These are phyloP conservation scores for Percopsis transmontana DNA, from an alignment of 2,113 vertebrate genomes.

Conservation along the genomic window DNA sequence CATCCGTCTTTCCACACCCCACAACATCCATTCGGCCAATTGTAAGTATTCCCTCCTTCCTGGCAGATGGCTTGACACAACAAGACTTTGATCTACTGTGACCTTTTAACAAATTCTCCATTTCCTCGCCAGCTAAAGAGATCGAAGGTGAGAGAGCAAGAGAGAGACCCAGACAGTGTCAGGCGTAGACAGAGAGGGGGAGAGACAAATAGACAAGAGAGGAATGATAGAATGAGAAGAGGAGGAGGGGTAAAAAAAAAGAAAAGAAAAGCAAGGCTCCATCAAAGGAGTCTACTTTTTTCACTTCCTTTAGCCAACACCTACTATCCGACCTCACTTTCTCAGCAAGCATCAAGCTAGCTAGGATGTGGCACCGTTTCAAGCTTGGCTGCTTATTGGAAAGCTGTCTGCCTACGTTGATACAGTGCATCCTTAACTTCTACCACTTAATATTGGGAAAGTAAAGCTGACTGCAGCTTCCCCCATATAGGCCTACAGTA, in stretches of 20 bases:
- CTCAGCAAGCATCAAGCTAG: slow-evolving; percentile 43
- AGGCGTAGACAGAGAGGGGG: slow-evolving; percentile 15
- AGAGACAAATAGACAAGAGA: slow-evolving; percentile 43
- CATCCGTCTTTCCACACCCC: neutral
- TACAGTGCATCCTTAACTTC: slow-evolving; percentile 51
- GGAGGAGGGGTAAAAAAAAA: slow-evolving; percentile 1
- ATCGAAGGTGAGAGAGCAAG: slow-evolving; percentile 41
- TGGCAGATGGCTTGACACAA: slow-evolving; percentile 68
- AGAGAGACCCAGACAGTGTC: slow-evolving; percentile 29
- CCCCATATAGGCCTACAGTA: slow-evolving; percentile 1
- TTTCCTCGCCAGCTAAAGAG: slow-evolving; percentile 66
- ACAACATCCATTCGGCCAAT: slow-evolving; percentile 41
- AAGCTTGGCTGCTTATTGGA: slow-evolving; percentile 59
- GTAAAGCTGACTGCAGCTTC: slow-evolving; percentile 44
- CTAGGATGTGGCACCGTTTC: slow-evolving; percentile 54
- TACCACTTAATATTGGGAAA: slow-evolving; percentile 36
- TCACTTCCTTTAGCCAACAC: neutral
- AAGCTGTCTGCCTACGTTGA: slow-evolving; percentile 63
- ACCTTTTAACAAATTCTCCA: slow-evolving; percentile 79
- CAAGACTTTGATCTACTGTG: slow-evolving; percentile 75
- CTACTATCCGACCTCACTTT: slow-evolving; percentile 46
- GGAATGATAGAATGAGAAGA: slow-evolving; percentile 28
- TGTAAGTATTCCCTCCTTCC: slow-evolving; percentile 54
- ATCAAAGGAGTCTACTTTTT: slow-evolving; percentile 28
- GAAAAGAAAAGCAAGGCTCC: slow-evolving; percentile 9